These are phyloP conservation scores for Jaculus jaculus DNA, from an alignment of 2,113 vertebrate genomes.

Conservation along the genomic window DNA sequence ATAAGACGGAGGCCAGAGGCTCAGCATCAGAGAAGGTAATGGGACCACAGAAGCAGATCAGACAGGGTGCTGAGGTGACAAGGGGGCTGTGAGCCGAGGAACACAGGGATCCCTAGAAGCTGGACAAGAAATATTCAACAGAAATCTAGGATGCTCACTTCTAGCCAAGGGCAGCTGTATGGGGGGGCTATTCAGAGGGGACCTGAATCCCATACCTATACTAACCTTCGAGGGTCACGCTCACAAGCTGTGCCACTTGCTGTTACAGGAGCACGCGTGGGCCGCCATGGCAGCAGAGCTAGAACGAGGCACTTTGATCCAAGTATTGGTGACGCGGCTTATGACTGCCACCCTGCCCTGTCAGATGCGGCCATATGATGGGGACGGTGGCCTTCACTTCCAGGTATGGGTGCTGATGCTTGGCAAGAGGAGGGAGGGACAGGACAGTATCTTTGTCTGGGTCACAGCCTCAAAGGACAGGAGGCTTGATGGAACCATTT, in stretches of 20 bases:
- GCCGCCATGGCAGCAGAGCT: background rate
- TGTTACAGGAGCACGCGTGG: accelerated
- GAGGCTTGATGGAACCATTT: too few species aligned
- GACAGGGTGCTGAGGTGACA: background rate
- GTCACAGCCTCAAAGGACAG: background rate
- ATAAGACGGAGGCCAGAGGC: background rate
- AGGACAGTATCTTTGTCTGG: background rate
- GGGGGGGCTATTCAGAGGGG: background rate
- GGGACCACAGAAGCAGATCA: background rate
- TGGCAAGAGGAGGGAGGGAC: background rate
- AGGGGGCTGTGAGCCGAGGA: background rate
- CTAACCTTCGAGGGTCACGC: background rate
- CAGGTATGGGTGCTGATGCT: background rate
- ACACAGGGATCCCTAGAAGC: background rate
- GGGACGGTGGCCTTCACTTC: background rate
- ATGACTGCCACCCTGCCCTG: background rate
- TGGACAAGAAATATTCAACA: background rate
- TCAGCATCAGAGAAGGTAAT: background rate
- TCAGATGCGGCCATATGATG: background rate
- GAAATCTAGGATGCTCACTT: background rate
- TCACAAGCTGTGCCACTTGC: background rate
- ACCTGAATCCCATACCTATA: background rate
- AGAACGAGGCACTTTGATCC: background rate
- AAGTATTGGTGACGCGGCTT: background rate
- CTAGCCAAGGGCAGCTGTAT: background rate